These are phyloP conservation scores for Xenus cinereus DNA, from an alignment of 2,113 vertebrate genomes.

Conservation along the genomic window DNA sequence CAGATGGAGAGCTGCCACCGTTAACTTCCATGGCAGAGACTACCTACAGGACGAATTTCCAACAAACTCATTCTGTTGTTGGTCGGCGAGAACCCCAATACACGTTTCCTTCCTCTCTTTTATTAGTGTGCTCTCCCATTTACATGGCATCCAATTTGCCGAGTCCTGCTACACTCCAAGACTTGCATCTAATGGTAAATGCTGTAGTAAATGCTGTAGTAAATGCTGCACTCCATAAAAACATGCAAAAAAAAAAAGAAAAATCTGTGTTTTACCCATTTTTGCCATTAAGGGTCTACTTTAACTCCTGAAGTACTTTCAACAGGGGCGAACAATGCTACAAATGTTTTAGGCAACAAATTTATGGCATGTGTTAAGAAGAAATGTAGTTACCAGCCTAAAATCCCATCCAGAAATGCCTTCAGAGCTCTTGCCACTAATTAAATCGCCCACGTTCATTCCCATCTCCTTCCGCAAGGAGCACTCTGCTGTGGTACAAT, in stretches of 20 bases:
- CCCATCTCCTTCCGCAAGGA: neutral
- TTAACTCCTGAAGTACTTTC: neutral
- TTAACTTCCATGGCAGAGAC: neutral
- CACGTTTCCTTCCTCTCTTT: neutral
- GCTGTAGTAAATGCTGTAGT: neutral
- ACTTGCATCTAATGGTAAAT: neutral
- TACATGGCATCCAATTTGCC: neutral
- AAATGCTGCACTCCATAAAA: neutral
- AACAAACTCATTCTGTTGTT: fast-evolving
- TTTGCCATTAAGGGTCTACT: neutral
- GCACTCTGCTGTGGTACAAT: neutral
- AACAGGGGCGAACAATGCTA: neutral
- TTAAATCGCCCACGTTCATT: neutral
- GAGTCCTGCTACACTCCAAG: neutral
- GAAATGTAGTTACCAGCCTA: neutral
- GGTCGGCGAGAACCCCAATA: fast-evolving
- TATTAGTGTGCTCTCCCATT: neutral
- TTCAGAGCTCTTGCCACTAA: neutral
- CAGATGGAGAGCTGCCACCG: neutral
- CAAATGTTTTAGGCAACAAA: neutral
- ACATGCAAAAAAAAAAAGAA: neutral
- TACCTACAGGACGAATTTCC: neutral
- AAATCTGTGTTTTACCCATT: neutral
- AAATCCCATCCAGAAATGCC: neutral
- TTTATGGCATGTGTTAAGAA: neutral